A percentile compares a stretch with the other conserved stretches of the same genome.
phyloP scores from a whole-genome alignment of 2,113 vertebrate genomes.

The Pelmatolapia mariae region DNA sequence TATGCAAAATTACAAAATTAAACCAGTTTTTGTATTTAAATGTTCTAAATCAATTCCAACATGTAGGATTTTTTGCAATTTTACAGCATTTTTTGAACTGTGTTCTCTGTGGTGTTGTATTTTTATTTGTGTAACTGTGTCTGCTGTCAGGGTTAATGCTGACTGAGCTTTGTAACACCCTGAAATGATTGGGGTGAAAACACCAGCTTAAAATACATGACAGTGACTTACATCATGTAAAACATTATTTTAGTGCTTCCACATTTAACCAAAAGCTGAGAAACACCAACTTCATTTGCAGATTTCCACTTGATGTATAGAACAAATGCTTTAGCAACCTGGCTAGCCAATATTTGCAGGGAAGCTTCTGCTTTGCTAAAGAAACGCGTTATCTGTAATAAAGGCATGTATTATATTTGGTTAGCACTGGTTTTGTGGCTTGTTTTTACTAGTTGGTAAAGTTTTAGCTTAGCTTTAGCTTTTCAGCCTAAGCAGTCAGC shows the following conservation, averaged over 20 bases:
- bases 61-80: not conserved
- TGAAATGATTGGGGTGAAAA: not conserved
- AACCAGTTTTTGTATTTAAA: not conserved
- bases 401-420: not conserved
- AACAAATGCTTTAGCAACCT: not conserved
- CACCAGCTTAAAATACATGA: not conserved
- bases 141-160: not conserved
- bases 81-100: not conserved
- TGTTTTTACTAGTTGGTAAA: not conserved
- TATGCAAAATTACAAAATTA: not conserved
- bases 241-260: not conserved
- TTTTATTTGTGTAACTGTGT: not conserved
- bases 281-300: not conserved
- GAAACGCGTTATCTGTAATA: fast-evolving
- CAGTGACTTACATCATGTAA: not conserved
- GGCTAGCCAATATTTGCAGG: not conserved
- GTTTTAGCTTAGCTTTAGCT: not conserved
- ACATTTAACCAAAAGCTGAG: not conserved
- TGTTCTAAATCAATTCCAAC: not conserved
- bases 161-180: not conserved
- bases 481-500: not conserved
- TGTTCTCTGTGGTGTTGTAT: not conserved
- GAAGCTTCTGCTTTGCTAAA: not conserved
- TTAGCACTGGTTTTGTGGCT: not conserved
- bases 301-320: not conserved